Conservation (phyloP, 1,140 invertebrate species). For the Magallana gigas region DNA sequence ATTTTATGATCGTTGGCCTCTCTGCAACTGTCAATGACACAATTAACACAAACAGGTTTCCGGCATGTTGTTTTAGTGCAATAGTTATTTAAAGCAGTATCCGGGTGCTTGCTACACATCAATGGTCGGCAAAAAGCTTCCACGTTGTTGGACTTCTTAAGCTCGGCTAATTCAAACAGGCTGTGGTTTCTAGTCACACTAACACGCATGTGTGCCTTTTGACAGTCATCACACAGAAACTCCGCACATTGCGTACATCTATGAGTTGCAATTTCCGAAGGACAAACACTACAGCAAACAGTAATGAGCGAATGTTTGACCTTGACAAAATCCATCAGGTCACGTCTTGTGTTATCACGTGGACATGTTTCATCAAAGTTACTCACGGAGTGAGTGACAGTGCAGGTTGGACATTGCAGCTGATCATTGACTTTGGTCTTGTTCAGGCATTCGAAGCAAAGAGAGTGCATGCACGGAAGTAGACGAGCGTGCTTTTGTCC, state of each 20-base stretch:
- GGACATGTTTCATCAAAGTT: slow-evolving; percentile 42
- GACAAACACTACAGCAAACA: slow-evolving; percentile 63
- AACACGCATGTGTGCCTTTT: slow-evolving; percentile 65
- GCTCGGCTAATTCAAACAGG: slow-evolving; percentile 50
- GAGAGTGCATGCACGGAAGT: slow-evolving; percentile 66
- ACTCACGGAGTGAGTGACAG: slow-evolving; percentile 39
- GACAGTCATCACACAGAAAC: slow-evolving; percentile 67
- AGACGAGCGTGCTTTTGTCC: slow-evolving; percentile 57
- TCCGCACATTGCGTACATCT: slow-evolving; percentile 70
- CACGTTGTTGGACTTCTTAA: slow-evolving; percentile 56
- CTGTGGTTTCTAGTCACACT: slow-evolving; percentile 65
- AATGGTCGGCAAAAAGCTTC: slow-evolving; percentile 62
- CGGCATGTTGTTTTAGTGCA: slow-evolving; percentile 54
- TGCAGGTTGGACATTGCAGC: slow-evolving; percentile 59
- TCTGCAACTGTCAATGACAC: slow-evolving; percentile 58
- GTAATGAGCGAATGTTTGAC: slow-evolving; percentile 55
- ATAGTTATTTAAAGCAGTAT: slow-evolving; percentile 44
- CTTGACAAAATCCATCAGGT: slow-evolving; percentile 61
- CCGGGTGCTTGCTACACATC: slow-evolving; percentile 53
- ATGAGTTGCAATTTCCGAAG: slow-evolving; percentile 59
- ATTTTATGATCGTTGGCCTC: slow-evolving; percentile 59
- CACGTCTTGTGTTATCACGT: slow-evolving; percentile 61
- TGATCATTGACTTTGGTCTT: slow-evolving; percentile 46
- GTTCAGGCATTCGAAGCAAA: slow-evolving; percentile 62
- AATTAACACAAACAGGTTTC: slow-evolving; percentile 63